These are phyloP conservation scores for Sander lucioperca DNA, from an alignment of 2,113 vertebrate species.

Conservation along the genomic window DNA sequence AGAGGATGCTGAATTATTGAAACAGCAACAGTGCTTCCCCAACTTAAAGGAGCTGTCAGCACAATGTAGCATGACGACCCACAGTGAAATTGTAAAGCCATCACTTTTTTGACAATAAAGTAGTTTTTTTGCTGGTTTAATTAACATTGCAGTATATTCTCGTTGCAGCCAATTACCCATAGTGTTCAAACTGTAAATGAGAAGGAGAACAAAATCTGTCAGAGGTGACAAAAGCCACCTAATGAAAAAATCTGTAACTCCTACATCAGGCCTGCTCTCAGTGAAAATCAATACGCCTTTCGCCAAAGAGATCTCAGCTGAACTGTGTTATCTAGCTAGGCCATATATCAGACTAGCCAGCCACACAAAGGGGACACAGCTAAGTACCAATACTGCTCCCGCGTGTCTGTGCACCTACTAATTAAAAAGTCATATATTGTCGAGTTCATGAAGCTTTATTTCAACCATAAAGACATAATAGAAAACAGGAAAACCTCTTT, in stretches of 20 bases:
- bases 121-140: conserved; percentile 32
- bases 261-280: conserved; percentile 60
- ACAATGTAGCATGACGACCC: conserved; percentile 5
- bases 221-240: conserved; percentile 52
- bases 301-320: conserved; percentile 43
- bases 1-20: conserved; percentile 56
- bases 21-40: conserved; percentile 11
- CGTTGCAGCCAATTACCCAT: conserved; percentile 48
- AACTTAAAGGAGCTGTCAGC: conserved; percentile 46
- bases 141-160: conserved; percentile 51
- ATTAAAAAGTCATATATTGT: conserved; percentile 56
- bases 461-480: conserved; percentile 48
- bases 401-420: conserved; percentile 16
- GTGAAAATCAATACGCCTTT: conserved; percentile 69
- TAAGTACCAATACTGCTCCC: conserved; percentile 1
- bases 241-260: conserved; percentile 70
- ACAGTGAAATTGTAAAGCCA: conserved; percentile 24
- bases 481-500: conserved; percentile 50
- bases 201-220: conserved; percentile 31
- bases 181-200: conserved; percentile 22
- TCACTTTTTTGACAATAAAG: conserved; percentile 46
- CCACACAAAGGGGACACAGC: conserved; percentile 13
- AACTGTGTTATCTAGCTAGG: conserved; percentile 35
- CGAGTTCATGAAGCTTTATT: conserved; percentile 63
- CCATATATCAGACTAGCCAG: conserved; percentile 34